These are phyloP conservation scores for Clarias magur DNA, from an alignment of 2,113 vertebrate species.

Conservation along the genomic window DNA sequence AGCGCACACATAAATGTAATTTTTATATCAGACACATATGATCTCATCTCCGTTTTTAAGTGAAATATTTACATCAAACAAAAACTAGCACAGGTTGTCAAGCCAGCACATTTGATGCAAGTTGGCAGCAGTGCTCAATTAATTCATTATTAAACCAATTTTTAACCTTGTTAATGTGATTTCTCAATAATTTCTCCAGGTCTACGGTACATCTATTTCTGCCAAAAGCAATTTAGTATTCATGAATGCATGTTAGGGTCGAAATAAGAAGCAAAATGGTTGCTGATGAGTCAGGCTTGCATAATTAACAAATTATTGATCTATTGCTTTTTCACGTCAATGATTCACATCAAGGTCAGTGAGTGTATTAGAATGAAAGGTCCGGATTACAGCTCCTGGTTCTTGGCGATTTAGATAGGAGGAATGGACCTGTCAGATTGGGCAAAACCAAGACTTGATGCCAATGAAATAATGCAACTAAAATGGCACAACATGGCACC, in stretches of 20 bases:
- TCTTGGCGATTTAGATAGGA: neutral
- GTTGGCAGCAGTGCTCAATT: no score
- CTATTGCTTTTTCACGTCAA: conserved; percentile 11
- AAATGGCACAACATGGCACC: neutral
- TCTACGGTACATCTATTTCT: neutral
- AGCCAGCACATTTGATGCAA: no score
- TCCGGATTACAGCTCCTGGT: neutral
- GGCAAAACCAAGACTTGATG: neutral
- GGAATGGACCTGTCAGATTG: neutral
- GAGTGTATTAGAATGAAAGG: neutral
- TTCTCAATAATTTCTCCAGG: neutral
- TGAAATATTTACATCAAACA: no score
- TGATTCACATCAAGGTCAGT: neutral
- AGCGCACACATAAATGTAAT: no score
- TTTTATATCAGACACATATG: no score
- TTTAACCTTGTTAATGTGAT: neutral
- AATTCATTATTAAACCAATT: neutral
- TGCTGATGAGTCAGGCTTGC: conserved; percentile 55
- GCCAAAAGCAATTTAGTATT: neutral
- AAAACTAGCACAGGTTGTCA: no score
- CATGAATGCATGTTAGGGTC: neutral
- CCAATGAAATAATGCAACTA: neutral
- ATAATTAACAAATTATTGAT: conserved; percentile 52
- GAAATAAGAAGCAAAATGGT: conserved; percentile 39
- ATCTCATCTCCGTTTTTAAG: no score